Percentiles rank a stretch among this genome's conserved stretches.
Conservation (phyloP, 2,113 vertebrate genomes). For the Nanorana parkeri region DNA sequence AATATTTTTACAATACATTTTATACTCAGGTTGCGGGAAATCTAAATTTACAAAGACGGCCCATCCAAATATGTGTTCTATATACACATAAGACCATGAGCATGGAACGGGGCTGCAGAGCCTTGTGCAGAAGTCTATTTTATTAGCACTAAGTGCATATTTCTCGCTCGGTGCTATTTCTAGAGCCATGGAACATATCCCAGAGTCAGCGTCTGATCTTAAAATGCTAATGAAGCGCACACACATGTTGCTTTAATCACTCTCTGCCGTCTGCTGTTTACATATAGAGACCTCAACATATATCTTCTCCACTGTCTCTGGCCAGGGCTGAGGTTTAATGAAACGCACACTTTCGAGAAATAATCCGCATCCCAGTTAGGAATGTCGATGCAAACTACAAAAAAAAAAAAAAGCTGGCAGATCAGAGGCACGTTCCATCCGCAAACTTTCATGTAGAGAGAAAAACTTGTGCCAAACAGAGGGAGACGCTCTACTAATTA, state of each 20-base stretch:
- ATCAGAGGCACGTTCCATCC: conserved; percentile 22
- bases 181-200: conserved; percentile 39
- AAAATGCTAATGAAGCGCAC: conserved; percentile 24
- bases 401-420: conserved; percentile 17
- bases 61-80: not conserved
- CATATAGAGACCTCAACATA: conserved; percentile 24
- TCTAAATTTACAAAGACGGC: not conserved
- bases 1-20: not conserved
- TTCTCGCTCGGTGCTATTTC: conserved; percentile 20
- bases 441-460: conserved; percentile 33
- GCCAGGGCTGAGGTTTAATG: conserved; percentile 33
- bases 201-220: conserved; percentile 37
- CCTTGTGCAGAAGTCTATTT: conserved; percentile 5
- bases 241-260: conserved; percentile 47
- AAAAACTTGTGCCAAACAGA: not conserved
- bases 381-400: conserved; percentile 28
- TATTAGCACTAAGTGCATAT: conserved; percentile 18
- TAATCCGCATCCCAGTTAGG: not conserved
- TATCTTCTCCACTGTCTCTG: not conserved
- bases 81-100: not conserved
- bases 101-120: not conserved
- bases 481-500: conserved; percentile 1
- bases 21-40: not conserved
- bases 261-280: conserved; percentile 24
- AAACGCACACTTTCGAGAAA: conserved; percentile 31